A percentile compares a stretch with the other conserved stretches of the same genome.
Evolutionary conservation across 2,888 invertebrate species (phyloP).

Genomic region (Nasonia oneida): DNA sequence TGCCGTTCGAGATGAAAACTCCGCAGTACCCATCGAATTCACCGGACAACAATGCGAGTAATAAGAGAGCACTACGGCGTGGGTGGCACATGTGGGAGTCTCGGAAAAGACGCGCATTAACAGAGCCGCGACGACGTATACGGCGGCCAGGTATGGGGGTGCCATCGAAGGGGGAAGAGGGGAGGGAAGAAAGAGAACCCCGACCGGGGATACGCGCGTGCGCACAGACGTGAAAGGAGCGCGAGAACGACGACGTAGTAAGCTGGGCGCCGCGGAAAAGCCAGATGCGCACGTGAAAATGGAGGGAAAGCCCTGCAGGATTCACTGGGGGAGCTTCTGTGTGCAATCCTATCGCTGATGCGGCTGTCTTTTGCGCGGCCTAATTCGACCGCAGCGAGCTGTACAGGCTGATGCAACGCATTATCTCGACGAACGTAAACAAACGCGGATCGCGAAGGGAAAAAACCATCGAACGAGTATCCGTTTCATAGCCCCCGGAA

Average conservation of each 20-base stretch:
- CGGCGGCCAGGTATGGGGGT: no score
- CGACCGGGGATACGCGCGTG: background rate
- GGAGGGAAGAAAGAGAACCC: background rate
- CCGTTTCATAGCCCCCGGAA: no score
- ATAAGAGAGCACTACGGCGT: background rate
- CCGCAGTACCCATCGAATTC: no score
- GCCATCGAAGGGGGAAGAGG: background rate
- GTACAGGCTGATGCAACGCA: no score
- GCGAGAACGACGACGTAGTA: background rate
- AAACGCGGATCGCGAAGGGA: no score
- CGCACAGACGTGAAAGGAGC: background rate
- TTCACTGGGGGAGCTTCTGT: background rate
- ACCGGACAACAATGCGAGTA: background rate
- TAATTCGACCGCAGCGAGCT: background rate
- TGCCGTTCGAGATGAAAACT: no score
- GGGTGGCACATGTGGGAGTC: background rate
- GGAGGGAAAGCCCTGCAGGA: background rate
- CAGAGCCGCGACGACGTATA: no score
- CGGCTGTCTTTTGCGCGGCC: background rate
- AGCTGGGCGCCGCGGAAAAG: background rate
- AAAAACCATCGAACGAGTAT: no score
- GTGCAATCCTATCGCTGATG: background rate
- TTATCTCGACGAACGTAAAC: no score
- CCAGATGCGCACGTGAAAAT: background rate
- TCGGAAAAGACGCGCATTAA: background rate